Evolutionary conservation across 2,888 invertebrate genomes (phyloP).

Genomic region (Tenodera sinensis): DNA sequence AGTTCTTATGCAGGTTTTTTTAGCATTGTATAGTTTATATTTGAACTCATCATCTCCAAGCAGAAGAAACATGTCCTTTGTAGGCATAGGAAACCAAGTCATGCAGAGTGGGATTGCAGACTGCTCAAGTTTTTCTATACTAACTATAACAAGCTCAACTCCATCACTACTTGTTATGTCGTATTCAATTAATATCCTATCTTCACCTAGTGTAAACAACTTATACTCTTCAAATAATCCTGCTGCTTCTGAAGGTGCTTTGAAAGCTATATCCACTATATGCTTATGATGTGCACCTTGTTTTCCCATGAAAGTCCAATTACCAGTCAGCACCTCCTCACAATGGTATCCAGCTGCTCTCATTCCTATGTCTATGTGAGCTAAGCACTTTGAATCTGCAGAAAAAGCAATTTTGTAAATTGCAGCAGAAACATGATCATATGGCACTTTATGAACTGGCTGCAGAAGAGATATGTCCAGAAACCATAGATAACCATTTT

Average conservation of each 20-base stretch:
- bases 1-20: conserved; percentile 63
- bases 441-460: conserved; percentile 47
- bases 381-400: conserved; percentile 52
- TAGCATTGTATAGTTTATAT: conserved; percentile 61
- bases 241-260: conserved; percentile 24
- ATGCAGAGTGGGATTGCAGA: conserved; percentile 56
- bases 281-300: conserved; percentile 58
- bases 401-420: conserved; percentile 55
- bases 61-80: conserved; percentile 51
- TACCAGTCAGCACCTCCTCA: conserved; percentile 35
- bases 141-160: conserved; percentile 36
- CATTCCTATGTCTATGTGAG: conserved; percentile 53
- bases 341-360: conserved; percentile 53
- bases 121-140: conserved; percentile 60
- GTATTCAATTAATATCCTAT: conserved; percentile 58
- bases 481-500: conserved; percentile 57
- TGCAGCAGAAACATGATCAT: conserved; percentile 46
- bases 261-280: conserved; percentile 56
- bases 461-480: conserved; percentile 56
- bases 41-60: conserved; percentile 65
- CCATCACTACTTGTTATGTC: conserved; percentile 42
- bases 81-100: conserved; percentile 47
- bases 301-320: conserved; percentile 58
- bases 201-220: conserved; percentile 57
- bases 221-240: conserved; percentile 40